Conservation (phyloP, 2,888 invertebrate species). For the Beris morrisii region DNA sequence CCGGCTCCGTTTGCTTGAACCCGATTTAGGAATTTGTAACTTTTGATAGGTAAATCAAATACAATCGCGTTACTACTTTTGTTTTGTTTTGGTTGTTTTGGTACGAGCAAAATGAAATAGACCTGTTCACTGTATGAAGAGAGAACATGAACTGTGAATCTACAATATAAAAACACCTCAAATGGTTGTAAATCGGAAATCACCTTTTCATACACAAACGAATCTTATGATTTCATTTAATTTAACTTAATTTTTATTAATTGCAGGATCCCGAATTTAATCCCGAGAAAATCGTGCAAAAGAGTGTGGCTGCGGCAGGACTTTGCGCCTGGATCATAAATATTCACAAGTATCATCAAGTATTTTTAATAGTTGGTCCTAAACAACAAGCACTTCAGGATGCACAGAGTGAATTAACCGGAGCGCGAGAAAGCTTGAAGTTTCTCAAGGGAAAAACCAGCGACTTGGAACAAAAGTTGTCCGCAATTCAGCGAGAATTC, state of each 20-base stretch:
- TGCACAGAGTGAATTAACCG: slow-evolving; percentile 81
- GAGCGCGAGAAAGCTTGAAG: slow-evolving; percentile 78
- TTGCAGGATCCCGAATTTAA: slow-evolving; percentile 74
- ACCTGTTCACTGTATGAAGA: too few relatives aligned
- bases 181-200: too few relatives aligned
- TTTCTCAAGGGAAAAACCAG: slow-evolving; percentile 73
- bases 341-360: slow-evolving; percentile 85
- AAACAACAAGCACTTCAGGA: slow-evolving; percentile 84
- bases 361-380: slow-evolving; percentile 91
- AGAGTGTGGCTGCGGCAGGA: slow-evolving; percentile 91
- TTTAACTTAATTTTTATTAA: neutral
- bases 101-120: too few relatives aligned
- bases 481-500: slow-evolving; percentile 77
- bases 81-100: too few relatives aligned
- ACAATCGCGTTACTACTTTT: too few relatives aligned
- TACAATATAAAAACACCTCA: too few relatives aligned
- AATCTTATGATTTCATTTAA: too few relatives aligned
- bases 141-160: too few relatives aligned
- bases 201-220: too few relatives aligned
- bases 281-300: slow-evolving; percentile 79
- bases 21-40: too few relatives aligned
- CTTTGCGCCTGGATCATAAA: slow-evolving; percentile 95
- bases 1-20: too few relatives aligned
- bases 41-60: too few relatives aligned
- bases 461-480: slow-evolving; percentile 72